Conservation (phyloP, 2,113 vertebrate species). For the Eublepharis macularius region DNA sequence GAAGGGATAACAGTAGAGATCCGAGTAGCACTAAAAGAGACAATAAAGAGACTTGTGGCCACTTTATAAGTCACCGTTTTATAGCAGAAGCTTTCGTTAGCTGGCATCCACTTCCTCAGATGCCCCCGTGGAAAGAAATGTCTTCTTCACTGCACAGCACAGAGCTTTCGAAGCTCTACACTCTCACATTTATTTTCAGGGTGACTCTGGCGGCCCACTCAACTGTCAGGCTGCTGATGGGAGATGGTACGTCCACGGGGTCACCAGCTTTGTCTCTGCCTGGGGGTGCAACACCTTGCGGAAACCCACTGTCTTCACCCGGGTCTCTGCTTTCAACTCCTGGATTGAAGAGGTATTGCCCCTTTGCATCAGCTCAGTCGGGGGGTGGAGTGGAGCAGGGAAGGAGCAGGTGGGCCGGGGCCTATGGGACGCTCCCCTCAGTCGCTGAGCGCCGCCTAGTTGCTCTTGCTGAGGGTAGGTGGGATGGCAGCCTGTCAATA, state of each 20-base stretch:
- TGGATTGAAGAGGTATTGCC: constrained; percentile 82
- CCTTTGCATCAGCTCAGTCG: neutral
- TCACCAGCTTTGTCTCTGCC: constrained; percentile 86
- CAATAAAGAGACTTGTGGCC: no score
- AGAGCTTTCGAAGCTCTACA: neutral
- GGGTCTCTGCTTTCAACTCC: constrained; percentile 82
- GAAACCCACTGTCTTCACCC: constrained; percentile 90
- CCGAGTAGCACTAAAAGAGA: no score
- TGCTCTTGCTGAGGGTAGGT: neutral
- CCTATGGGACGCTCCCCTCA: neutral
- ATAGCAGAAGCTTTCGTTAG: no score
- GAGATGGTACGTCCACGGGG: constrained; percentile 85
- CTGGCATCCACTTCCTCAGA: no score
- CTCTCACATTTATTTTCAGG: constrained; percentile 64
- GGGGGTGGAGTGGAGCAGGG: no score
- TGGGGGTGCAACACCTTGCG: constrained; percentile 81
- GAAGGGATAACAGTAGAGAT: no score
- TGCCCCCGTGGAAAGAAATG: no score
- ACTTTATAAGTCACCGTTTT: no score
- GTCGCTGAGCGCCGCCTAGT: neutral
- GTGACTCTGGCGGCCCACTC: constrained; percentile 90
- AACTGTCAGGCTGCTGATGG: constrained; percentile 79
- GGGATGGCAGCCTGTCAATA: neutral
- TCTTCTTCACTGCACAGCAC: no score
- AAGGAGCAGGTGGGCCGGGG: no score